A percentile compares a stretch with the other conserved stretches of the same genome.
Conservation (phyloP, 2,113 vertebrate species). For the Melanerpes formicivorus region DNA sequence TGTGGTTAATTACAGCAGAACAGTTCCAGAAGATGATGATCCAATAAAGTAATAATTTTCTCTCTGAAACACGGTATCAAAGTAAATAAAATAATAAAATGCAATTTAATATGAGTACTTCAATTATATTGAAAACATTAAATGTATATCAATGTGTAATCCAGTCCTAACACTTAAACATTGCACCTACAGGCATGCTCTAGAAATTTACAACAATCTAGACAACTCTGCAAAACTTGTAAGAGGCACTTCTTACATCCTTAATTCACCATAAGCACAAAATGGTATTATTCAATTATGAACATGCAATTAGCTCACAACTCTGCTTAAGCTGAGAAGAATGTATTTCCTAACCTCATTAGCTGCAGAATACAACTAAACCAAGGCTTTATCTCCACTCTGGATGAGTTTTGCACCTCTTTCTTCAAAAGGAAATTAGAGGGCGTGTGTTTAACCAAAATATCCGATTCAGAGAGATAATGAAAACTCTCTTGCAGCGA, state of each 20-base stretch:
- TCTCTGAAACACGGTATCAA: constrained; percentile 42
- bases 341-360: neutral
- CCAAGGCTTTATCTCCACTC: neutral
- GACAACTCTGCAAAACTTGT: neutral
- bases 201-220: neutral
- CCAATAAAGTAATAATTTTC: constrained; percentile 64
- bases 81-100: constrained; percentile 56
- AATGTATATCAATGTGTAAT: neutral
- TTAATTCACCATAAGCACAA: neutral
- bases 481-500: accelerated
- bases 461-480: neutral
- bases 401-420: neutral
- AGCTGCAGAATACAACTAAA: neutral
- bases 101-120: neutral
- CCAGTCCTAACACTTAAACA: neutral
- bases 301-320: neutral
- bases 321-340: neutral
- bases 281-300: neutral
- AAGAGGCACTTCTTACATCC: neutral
- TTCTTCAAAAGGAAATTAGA: neutral
- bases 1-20: constrained; percentile 74
- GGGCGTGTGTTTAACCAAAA: neutral
- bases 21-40: constrained; percentile 61
- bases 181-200: neutral
- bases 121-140: neutral